A percentile compares a stretch with the other conserved stretches of the same genome.
These are phyloP conservation scores for Cenopis cana DNA, from an alignment of 2,888 invertebrate species.

Conservation along the genomic window DNA sequence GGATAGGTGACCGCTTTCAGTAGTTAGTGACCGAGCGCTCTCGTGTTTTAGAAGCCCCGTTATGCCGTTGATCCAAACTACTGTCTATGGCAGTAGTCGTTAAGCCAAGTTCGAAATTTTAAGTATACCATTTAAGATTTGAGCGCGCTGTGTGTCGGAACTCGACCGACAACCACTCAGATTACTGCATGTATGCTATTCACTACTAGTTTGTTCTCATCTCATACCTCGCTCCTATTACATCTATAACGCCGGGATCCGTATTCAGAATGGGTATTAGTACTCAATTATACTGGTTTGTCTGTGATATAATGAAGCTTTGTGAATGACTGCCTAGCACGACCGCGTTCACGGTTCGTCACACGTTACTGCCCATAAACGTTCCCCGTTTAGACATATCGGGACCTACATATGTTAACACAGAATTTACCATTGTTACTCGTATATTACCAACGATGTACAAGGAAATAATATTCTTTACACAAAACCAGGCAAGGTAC, in stretches of 20 bases:
- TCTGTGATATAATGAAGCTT: not conserved
- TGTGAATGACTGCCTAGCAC: conserved; percentile 8
- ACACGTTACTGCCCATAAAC: conserved; percentile 32
- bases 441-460: not conserved
- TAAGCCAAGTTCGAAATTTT: no score
- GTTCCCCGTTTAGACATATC: conserved; percentile 11
- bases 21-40: no score
- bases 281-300: not conserved
- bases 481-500: no score
- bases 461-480: not conserved
- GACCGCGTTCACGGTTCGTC: conserved; percentile 44
- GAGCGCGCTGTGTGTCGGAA: conserved; percentile 46
- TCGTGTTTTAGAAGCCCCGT: no score
- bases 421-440: not conserved
- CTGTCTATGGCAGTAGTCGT: no score
- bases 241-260: not conserved
- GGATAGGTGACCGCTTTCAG: no score
- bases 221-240: not conserved
- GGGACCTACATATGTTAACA: conserved; percentile 12
- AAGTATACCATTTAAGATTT: conserved; percentile 7
- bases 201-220: not conserved
- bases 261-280: not conserved
- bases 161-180: conserved; percentile 51
- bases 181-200: not conserved
- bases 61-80: no score